Percentiles rank a stretch among this genome's conserved stretches.
Evolutionary conservation across 2,797 vertebrate species (phyloP).

Genomic region (Psittacula derbiana): DNA sequence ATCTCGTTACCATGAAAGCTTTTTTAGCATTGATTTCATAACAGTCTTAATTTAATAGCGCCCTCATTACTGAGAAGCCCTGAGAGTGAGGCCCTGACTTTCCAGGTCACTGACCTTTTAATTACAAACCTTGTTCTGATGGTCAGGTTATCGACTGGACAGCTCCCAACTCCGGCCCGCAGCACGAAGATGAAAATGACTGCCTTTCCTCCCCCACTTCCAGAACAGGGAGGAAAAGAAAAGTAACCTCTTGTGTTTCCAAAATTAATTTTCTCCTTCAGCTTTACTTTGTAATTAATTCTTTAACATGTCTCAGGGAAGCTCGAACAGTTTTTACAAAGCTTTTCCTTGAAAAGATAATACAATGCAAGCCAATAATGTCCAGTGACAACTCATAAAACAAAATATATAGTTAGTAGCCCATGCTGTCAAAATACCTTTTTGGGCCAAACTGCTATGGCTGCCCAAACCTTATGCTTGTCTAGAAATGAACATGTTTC

Average conservation of each 20-base stretch:
- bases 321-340: slow-evolving; percentile 55
- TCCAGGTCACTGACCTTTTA: slow-evolving; percentile 90
- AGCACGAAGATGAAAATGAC: slow-evolving; percentile 76
- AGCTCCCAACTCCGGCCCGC: slow-evolving; percentile 77
- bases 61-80: slow-evolving; percentile 81
- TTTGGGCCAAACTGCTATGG: background rate
- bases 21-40: slow-evolving; percentile 88
- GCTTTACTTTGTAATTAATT: slow-evolving; percentile 81
- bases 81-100: slow-evolving; percentile 82
- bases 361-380: background rate
- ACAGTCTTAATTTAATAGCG: slow-evolving; percentile 87
- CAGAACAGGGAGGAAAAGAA: slow-evolving; percentile 71
- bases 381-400: background rate
- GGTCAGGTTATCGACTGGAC: slow-evolving; percentile 85
- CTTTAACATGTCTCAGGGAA: slow-evolving; percentile 73
- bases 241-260: slow-evolving; percentile 78
- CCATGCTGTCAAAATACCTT: background rate
- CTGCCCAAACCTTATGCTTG: background rate
- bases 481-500: background rate
- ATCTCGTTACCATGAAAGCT: slow-evolving; percentile 86
- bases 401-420: background rate
- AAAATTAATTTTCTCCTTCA: slow-evolving; percentile 81
- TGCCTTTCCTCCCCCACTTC: slow-evolving; percentile 72
- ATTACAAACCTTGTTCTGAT: slow-evolving; percentile 87
- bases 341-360: slow-evolving; percentile 56